A percentile compares a stretch with the other conserved stretches of the same genome.
These are phyloP conservation scores for Mimumesa dahlbomi DNA, from an alignment of 2,888 invertebrate species.

Conservation along the genomic window DNA sequence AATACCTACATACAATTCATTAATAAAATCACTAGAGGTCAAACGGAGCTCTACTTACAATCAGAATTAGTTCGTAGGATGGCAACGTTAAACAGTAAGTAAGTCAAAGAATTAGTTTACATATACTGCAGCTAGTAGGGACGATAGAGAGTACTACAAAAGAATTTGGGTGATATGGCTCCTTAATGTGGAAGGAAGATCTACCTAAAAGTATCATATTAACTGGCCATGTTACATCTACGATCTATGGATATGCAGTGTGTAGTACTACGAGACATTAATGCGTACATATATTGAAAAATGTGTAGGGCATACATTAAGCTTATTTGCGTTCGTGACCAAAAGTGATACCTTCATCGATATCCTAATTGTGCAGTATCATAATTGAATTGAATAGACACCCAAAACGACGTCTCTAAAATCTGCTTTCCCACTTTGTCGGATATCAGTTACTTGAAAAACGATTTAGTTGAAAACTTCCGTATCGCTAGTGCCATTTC, in stretches of 20 bases:
- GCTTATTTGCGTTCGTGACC: conserved; percentile 40
- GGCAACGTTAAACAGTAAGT: conserved; percentile 58
- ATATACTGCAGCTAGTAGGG: conserved; percentile 39
- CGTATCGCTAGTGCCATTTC: conserved; percentile 41
- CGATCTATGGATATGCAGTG: conserved; percentile 47
- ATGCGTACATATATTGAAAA: conserved; percentile 52
- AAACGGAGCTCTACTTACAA: conserved; percentile 54
- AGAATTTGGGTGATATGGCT: conserved; percentile 53
- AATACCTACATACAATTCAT: conserved; percentile 65
- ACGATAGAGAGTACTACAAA: conserved; percentile 40
- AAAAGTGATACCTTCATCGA: conserved; percentile 32
- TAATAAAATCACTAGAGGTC: conserved; percentile 47
- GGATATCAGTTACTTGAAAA: conserved; percentile 26
- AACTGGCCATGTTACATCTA: conserved; percentile 59
- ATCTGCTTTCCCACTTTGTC: conserved; percentile 20
- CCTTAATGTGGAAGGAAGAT: conserved; percentile 46
- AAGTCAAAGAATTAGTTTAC: conserved; percentile 46
- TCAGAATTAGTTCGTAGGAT: conserved; percentile 58
- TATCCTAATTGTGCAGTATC: conserved; percentile 43
- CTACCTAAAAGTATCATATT: conserved; percentile 52
- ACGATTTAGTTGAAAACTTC: conserved; percentile 19
- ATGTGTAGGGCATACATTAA: conserved; percentile 40
- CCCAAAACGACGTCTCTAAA: conserved; percentile 7
- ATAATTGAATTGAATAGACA: conserved; percentile 13
- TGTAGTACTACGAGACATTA: conserved; percentile 57